phyloP scores from a whole-genome alignment of 2,888 invertebrate genomes.

The Chloromyia formosa region DNA sequence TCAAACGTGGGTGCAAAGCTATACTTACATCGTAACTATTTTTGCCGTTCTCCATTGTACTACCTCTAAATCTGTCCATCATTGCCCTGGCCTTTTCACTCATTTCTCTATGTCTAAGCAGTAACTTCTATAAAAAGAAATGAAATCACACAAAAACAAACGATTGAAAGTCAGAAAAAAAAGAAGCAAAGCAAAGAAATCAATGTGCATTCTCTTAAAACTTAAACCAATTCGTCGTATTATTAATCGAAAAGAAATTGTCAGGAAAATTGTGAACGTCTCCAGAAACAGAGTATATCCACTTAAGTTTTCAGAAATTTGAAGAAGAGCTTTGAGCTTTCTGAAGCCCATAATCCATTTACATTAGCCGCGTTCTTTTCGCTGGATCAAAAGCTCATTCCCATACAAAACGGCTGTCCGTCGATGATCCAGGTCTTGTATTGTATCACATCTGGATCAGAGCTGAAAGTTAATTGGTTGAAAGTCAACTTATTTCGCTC shows the following conservation, averaged over 20 bases:
- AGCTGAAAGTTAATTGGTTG: no score
- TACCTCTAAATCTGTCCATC: conserved; percentile 63
- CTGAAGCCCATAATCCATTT: no score
- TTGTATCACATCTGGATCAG: no score
- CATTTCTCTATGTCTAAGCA: conserved; percentile 64
- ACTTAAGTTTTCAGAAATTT: no score
- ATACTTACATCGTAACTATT: conserved; percentile 62
- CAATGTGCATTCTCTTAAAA: conserved; percentile 17
- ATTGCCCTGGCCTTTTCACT: conserved; percentile 64
- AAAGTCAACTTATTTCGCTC: no score
- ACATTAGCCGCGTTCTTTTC: no score
- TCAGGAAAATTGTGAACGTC: not conserved
- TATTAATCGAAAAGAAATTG: not conserved
- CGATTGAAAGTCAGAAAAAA: conserved; percentile 27
- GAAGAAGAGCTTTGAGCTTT: no score
- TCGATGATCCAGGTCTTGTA: no score
- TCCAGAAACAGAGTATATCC: no score
- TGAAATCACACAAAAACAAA: conserved; percentile 50
- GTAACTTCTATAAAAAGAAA: conserved; percentile 62
- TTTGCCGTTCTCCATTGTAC: conserved; percentile 57
- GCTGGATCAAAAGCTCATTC: no score
- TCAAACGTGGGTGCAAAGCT: conserved; percentile 47
- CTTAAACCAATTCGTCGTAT: conserved; percentile 52
- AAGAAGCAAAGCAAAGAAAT: conserved; percentile 38
- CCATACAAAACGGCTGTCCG: no score